Conservation (phyloP, 2,888 invertebrate genomes). For the Coelopa pilipes region DNA sequence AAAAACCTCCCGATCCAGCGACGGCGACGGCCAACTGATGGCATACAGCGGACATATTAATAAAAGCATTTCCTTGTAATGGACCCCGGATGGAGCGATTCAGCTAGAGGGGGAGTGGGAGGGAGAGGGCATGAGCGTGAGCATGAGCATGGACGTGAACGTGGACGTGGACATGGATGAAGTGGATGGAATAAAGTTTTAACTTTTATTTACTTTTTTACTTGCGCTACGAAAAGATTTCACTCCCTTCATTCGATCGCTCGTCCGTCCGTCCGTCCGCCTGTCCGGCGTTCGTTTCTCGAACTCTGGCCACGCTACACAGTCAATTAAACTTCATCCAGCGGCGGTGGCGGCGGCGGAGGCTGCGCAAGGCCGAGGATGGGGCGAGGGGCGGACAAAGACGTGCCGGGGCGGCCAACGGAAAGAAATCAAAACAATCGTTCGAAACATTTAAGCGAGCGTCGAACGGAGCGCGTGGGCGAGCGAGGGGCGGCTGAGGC, state of each 20-base stretch:
- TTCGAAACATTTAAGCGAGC: slow-evolving; percentile 16
- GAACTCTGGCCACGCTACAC: slow-evolving; percentile 23
- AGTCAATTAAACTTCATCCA: slow-evolving; percentile 34
- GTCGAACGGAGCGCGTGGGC: not conserved
- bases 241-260: slow-evolving; percentile 17
- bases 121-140: not conserved
- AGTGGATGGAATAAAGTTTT: slow-evolving; percentile 21
- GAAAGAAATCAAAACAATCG: slow-evolving; percentile 22
- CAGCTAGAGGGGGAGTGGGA: not conserved
- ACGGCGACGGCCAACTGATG: not conserved
- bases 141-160: no score
- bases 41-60: slow-evolving; percentile 18
- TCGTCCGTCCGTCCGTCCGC: no score
- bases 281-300: no score
- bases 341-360: not conserved
- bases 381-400: not conserved
- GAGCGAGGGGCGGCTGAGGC: not conserved
- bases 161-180: not conserved
- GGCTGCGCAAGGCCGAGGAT: not conserved
- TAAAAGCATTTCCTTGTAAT: slow-evolving; percentile 30
- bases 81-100: not conserved
- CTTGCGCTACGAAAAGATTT: slow-evolving; percentile 25
- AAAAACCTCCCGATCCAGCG: not conserved
- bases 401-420: not conserved
- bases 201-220: slow-evolving; percentile 32